Conservation (phyloP, 2,113 vertebrate genomes). For the Deroptyus accipitrinus region DNA sequence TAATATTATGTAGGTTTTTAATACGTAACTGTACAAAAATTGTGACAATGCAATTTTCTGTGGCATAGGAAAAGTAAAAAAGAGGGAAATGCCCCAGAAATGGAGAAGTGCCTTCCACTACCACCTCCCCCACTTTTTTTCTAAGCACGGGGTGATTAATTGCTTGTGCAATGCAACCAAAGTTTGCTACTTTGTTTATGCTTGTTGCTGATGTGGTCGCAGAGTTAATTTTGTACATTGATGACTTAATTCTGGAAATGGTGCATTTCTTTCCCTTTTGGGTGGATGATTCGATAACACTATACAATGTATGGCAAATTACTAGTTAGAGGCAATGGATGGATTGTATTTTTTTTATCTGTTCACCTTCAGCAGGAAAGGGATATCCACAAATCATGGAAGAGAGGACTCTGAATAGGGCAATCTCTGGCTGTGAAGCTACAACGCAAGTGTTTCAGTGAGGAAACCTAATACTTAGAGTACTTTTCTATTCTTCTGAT, state of each 20-base stretch:
- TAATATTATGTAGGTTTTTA: not conserved
- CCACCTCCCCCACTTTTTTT: fast-evolving
- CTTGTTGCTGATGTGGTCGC: not conserved
- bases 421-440: not conserved
- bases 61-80: not conserved
- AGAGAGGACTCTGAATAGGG: not conserved
- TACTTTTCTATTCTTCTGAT: not conserved
- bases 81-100: not conserved
- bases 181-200: conserved; percentile 21
- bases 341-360: not conserved
- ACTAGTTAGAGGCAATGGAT: conserved; percentile 30
- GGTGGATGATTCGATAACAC: not conserved
- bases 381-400: not conserved
- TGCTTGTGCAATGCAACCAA: not conserved
- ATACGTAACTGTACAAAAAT: not conserved
- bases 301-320: conserved; percentile 52
- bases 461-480: not conserved
- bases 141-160: not conserved
- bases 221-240: not conserved
- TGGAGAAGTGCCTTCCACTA: not conserved
- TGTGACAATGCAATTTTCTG: not conserved
- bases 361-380: not conserved
- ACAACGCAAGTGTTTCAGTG: not conserved
- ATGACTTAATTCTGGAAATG: not conserved
- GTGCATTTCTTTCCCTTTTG: not conserved